Evolutionary conservation across 2,797 vertebrate genomes (phyloP).

Genomic region (Propithecus perrieri): DNA sequence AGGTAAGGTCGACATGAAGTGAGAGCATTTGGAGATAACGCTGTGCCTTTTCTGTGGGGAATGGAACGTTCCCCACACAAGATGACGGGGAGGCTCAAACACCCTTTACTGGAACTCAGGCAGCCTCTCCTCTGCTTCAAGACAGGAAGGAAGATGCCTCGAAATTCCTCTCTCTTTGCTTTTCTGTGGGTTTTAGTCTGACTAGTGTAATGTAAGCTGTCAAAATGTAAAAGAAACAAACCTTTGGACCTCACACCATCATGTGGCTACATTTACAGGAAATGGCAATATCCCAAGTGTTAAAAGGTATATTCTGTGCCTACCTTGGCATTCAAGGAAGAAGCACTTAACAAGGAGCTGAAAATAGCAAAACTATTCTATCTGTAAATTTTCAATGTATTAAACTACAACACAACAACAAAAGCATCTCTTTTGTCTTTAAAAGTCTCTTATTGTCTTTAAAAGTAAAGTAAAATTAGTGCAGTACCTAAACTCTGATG

Average conservation of each 20-base stretch:
- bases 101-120: too few species aligned
- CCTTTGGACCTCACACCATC: slow-evolving; percentile 4
- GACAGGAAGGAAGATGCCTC: neutral
- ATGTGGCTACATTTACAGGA: slow-evolving; percentile 42
- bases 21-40: fast-evolving
- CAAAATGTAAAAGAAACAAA: slow-evolving; percentile 44
- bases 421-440: neutral
- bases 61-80: neutral
- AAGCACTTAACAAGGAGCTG: neutral
- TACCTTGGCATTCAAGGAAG: slow-evolving; percentile 33
- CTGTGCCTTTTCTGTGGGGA: neutral
- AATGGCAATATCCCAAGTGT: slow-evolving; percentile 19
- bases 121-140: neutral
- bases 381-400: neutral
- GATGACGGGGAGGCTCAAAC: neutral
- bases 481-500: neutral
- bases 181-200: neutral
- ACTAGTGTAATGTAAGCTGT: neutral
- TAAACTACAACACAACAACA: neutral
- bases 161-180: neutral
- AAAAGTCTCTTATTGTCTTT: neutral
- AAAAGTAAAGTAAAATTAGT: slow-evolving; percentile 10
- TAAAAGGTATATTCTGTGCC: slow-evolving; percentile 45
- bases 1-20: neutral
- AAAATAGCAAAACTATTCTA: slow-evolving; percentile 21